These are phyloP conservation scores for Acanthaster planci DNA, from an alignment of 35 echinoderm and acorn worm genomes.

Conservation along the genomic window DNA sequence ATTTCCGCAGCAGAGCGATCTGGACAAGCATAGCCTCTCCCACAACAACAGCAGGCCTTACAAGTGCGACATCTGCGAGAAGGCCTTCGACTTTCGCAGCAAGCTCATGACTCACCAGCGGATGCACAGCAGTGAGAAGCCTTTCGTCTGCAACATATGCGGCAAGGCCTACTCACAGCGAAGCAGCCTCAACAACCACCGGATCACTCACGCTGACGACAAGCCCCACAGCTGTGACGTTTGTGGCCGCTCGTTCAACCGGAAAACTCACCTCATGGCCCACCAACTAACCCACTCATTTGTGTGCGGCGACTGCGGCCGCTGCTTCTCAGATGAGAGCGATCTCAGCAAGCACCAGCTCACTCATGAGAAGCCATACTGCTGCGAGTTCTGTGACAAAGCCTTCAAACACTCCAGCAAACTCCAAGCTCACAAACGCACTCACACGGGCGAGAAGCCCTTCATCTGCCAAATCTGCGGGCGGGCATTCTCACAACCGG, in stretches of 20 bases:
- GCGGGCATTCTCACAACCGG: conserved; percentile 5
- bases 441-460: conserved; percentile 30
- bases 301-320: conserved; percentile 23
- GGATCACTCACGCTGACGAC: too few relatives aligned
- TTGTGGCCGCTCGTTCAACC: not conserved
- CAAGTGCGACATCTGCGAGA: too few relatives aligned
- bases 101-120: conserved; percentile 43
- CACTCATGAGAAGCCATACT: conserved; percentile 45
- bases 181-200: too few relatives aligned
- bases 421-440: conserved; percentile 41
- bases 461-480: conserved; percentile 35
- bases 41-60: too few relatives aligned
- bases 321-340: not conserved
- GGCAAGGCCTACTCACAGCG: too few relatives aligned
- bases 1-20: too few relatives aligned
- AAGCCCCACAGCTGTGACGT: too few relatives aligned
- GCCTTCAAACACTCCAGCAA: conserved; percentile 59
- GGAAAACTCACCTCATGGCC: conserved; percentile 45
- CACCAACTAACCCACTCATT: conserved; percentile 42
- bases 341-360: conserved; percentile 15
- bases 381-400: conserved; percentile 65
- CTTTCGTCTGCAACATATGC: conserved; percentile 38
- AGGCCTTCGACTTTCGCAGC: too few relatives aligned
- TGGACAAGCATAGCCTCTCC: too few relatives aligned
- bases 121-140: conserved; percentile 24